Evolutionary conservation across 2,888 invertebrate species (phyloP), one percentile per base, ranked within the genome.

Genomic region (Aphelenchoides bicaudatus): DNA sequence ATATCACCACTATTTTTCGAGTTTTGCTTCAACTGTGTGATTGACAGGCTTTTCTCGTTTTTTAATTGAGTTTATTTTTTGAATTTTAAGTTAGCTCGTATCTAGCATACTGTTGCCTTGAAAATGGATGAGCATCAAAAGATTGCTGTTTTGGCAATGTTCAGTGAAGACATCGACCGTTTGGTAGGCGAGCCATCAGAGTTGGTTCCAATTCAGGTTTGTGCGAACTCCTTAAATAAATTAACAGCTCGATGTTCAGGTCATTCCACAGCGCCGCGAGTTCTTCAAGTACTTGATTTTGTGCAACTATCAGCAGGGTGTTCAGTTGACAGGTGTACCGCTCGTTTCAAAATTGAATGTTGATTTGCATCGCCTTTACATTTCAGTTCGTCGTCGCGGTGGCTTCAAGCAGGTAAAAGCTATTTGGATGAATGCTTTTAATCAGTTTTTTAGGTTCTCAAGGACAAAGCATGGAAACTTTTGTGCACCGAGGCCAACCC

Each of bases 401-500:
- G 98, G 98, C 80, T 93, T 96, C 86, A 88, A 92, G 83, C 93
- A 94, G 88, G 94, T 94, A 39, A 39, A n/a, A n/a, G n/a, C n/a
- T n/a, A n/a, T n/a, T n/a, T n/a, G n/a, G n/a, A n/a, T n/a, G n/a
- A n/a, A n/a, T n/a, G n/a, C n/a, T n/a, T n/a, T n/a, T n/a, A n/a
- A n/a, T n/a, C n/a, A n/a, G n/a, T n/a, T n/a, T n/a, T n/a, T n/a
- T 84, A 94, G 93, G 94, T 96, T 73, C 94, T 93, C 62, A 94
- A 93, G 84, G 90, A 90, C 82, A 98, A 98, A 84, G 90, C 91
- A 75, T 98, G 98, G 98, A 96, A 96, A 82, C 93, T 96, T 81
- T 90, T 98, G 48, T 78, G 78, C 43, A 39, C 34, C 28, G 93
- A 94, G 64, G 91, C 91, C 57, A 85, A 89, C 74, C 84, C 96